Base-by-base conservation (phyloP, 2,888 invertebrate genomes). In the Oegoconia quadripuncta region DNA sequence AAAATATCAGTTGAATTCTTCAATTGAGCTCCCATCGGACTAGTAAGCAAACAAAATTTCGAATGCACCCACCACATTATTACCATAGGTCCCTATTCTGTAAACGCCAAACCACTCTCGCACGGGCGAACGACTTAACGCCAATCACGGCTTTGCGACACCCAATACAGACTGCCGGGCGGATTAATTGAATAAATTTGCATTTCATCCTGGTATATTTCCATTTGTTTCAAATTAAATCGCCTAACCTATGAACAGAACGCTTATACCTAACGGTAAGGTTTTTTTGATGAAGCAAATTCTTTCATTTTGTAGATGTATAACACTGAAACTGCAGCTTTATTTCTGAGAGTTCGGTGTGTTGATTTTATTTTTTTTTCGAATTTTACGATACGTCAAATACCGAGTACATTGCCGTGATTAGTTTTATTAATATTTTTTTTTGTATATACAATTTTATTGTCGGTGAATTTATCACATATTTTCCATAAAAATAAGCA, bases 101-200 rank as follows among this genome's bases (percentile, higher is more conserved):
- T 68, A 63, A 64, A 65, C 73, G 65, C 55, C 68, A 67, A 74
- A 75, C 73, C 77, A 65, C 73, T 70, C 71, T 71, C 61, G 59
- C 57, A 54, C 68, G 68, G 70, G 59, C 63, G 68, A 64, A 57
- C 74, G 78, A 81, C 77, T 81, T 79, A 70, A 75, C 80, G 80
- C 74, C 83, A 82, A 83, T 84, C 83, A 81, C 74, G 64, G 75
- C 73, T 70, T 64, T 67, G 74, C 76, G 74, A 78, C 82, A 78
- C 76, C 80, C 79, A 75, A 76, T 78, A 81, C 79, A 75, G 75
- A 58, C 75, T 62, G 75, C 66, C 69, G 64, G 73, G 60, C 46
- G 71, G 74, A 83, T 87, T 84, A 83, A 86, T 84, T 83, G 84
- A 86, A 86, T 86, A 84, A 79, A 86, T 86, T 84, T 84, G 80